A percentile compares a stretch with the other conserved stretches of the same genome.
Conservation (phyloP, 2,797 vertebrate genomes). For the Allobates femoralis region DNA sequence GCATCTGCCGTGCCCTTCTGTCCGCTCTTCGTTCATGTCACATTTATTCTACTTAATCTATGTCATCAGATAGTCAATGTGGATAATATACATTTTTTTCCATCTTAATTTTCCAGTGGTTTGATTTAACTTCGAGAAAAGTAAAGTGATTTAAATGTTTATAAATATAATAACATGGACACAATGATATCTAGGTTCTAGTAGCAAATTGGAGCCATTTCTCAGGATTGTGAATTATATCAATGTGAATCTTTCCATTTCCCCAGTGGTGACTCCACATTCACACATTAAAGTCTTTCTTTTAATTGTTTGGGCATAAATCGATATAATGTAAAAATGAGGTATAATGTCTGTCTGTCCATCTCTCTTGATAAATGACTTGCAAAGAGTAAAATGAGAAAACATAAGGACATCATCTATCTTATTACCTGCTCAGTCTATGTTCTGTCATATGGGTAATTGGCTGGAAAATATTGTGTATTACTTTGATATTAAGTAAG, state of each 20-base stretch:
- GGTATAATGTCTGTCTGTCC: slow-evolving; percentile 10
- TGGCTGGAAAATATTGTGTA: slow-evolving; percentile 59
- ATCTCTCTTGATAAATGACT: slow-evolving; percentile 43
- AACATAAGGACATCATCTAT: slow-evolving; percentile 51
- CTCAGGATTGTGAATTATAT: neutral
- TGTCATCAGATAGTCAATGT: neutral
- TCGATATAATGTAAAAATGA: slow-evolving; percentile 7
- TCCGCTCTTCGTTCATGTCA: neutral
- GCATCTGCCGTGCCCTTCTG: neutral
- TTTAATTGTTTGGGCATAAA: neutral
- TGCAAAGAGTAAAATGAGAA: slow-evolving; percentile 46
- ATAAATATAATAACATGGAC: neutral
- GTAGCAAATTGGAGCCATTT: neutral
- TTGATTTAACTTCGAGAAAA: neutral
- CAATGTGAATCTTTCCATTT: neutral
- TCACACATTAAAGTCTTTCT: neutral
- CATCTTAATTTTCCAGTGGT: neutral
- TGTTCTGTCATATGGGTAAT: slow-evolving; percentile 58
- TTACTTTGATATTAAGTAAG: slow-evolving; percentile 36
- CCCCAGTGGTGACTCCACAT: neutral
- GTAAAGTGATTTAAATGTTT: neutral
- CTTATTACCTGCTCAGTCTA: slow-evolving; percentile 51
- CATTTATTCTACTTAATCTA: neutral
- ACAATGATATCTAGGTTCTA: neutral
- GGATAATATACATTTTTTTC: neutral